These are phyloP conservation scores for Sus scrofa DNA, from an alignment of 2,113 vertebrate species.

Conservation along the genomic window T2T-Sscrofa CM000813.6:3677001-3677500, in stretches of 20 bases:
- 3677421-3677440: background rate
- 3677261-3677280: rapidly evolving
- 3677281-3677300: background rate
- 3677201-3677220: background rate
- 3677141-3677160: background rate
- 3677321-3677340: too few species aligned
- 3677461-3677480: background rate
- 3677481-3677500: background rate
- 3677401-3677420: too few species aligned
- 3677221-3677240: background rate
- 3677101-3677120: too few species aligned
- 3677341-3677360: background rate
- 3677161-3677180: rapidly evolving
- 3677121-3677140: background rate
- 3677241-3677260: rapidly evolving
- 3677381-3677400: background rate
- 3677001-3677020: background rate
- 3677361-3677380: too few species aligned
- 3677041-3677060: rapidly evolving
- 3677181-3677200: rapidly evolving
- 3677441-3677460: background rate
- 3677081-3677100: background rate
- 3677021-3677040: background rate
- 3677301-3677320: background rate
- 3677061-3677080: background rate